phyloP scores from a whole-genome alignment of 2,113 vertebrate genomes.

The Menidia beryllina region DNA sequence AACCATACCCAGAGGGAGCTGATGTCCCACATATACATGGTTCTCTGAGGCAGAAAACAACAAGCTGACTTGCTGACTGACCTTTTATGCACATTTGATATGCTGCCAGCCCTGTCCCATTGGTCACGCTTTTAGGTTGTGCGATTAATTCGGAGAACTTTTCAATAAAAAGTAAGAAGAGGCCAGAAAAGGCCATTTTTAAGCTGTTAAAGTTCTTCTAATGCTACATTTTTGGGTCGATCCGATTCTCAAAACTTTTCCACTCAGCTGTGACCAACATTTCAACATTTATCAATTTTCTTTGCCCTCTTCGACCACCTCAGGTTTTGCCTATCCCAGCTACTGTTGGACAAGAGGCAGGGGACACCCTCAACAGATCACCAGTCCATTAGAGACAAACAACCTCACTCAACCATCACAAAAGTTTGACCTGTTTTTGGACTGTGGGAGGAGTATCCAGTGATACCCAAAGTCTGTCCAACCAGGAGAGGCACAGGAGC shows the following conservation, averaged over 20 bases:
- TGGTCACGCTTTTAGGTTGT: conserved; percentile 27
- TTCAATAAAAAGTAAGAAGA: background rate
- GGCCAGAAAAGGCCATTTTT: background rate
- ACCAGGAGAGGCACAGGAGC: too few relatives aligned
- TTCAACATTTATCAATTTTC: too few relatives aligned
- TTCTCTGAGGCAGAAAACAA: conserved; percentile 61
- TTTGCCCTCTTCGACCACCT: too few relatives aligned
- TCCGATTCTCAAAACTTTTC: background rate
- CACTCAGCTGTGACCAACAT: too few relatives aligned
- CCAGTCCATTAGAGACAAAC: too few relatives aligned
- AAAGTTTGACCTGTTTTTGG: too few relatives aligned
- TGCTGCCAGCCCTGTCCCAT: background rate
- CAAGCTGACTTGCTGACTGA: conserved; percentile 66
- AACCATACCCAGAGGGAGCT: conserved; percentile 68
- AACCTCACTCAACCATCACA: too few relatives aligned
- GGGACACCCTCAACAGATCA: too few relatives aligned
- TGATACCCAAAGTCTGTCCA: too few relatives aligned
- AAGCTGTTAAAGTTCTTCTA: background rate
- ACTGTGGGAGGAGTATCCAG: too few relatives aligned
- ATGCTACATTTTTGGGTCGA: background rate
- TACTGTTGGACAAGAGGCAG: too few relatives aligned
- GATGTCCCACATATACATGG: conserved; percentile 64
- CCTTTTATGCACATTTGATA: conserved; percentile 35
- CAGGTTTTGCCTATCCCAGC: too few relatives aligned
- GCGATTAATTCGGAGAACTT: conserved; percentile 9